Evolutionary conservation across 53 echinoderm and acorn worm genomes (phyloP).

Genomic region (Glandiceps talaboti): DNA sequence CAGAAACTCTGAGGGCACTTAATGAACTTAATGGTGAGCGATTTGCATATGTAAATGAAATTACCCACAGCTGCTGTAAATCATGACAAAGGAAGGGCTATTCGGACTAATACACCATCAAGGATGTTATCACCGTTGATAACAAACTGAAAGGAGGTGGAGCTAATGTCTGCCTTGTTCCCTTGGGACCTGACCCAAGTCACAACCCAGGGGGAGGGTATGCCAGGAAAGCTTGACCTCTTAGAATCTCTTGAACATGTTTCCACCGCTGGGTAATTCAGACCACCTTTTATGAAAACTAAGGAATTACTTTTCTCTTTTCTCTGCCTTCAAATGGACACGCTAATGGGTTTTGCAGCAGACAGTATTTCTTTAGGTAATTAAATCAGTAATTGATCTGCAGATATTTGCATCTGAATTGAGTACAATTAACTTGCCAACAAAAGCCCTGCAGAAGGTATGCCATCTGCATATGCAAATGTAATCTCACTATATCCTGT

Average conservation of each 20-base stretch:
- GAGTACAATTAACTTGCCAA: not conserved
- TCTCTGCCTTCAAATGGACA: not conserved
- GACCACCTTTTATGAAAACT: not conserved
- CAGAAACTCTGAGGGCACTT: not conserved
- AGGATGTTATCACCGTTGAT: not conserved
- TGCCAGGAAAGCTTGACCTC: not conserved
- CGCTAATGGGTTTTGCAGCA: not conserved
- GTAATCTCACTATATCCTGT: conserved; percentile 12
- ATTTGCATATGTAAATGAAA: conserved; percentile 90
- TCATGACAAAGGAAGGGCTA: not conserved
- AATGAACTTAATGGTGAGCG: not conserved
- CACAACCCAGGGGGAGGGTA: conserved; percentile 1
- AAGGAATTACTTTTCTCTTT: not conserved
- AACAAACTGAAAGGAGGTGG: not conserved
- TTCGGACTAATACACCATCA: not conserved
- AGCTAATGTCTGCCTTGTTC: not conserved
- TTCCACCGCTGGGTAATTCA: not conserved
- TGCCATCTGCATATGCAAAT: conserved; percentile 30
- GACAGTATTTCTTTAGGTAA: not conserved
- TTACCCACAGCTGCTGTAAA: conserved; percentile 21
- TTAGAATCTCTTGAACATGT: not conserved
- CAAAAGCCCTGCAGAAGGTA: not conserved
- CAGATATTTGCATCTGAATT: not conserved
- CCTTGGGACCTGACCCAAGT: not conserved
- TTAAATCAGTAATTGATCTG: not conserved